Percentiles rank a stretch among this genome's conserved stretches.
phyloP scores from a whole-genome alignment of 2,888 invertebrate species.

The Hemicrepidius hirtus region DNA sequence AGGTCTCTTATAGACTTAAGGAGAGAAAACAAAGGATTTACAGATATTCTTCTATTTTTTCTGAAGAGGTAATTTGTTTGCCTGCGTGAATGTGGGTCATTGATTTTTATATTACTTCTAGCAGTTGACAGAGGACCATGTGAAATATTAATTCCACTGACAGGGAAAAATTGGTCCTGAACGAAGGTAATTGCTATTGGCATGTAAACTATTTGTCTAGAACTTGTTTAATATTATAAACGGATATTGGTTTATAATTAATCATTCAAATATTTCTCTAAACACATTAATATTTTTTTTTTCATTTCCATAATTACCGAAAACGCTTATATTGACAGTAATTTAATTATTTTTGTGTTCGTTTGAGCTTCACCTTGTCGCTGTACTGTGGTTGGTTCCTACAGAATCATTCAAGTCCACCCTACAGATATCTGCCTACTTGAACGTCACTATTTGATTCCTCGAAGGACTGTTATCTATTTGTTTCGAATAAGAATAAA shows the following conservation, averaged over 20 bases:
- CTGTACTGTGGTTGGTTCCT: too few species aligned
- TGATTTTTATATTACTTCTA: conserved; percentile 40
- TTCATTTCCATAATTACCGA: too few species aligned
- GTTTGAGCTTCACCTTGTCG: too few species aligned
- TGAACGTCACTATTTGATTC: too few species aligned
- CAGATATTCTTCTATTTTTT: conserved; percentile 35
- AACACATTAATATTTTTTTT: too few species aligned
- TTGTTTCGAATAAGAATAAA: too few species aligned
- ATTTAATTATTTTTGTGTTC: too few species aligned
- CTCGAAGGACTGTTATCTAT: too few species aligned
- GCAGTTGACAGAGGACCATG: conserved; percentile 34
- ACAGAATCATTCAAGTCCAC: too few species aligned
- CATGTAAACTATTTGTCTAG: conserved; percentile 34
- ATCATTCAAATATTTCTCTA: conserved; percentile 5
- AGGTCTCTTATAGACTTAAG: conserved; percentile 41
- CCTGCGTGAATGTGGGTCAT: conserved; percentile 34
- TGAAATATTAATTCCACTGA: conserved; percentile 41
- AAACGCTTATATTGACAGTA: too few species aligned
- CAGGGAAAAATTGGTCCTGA: conserved; percentile 39
- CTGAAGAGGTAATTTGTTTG: conserved; percentile 41
- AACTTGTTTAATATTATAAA: conserved; percentile 7
- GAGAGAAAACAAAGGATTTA: conserved; percentile 41
- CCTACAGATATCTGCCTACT: too few species aligned
- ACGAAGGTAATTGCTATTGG: conserved; percentile 31
- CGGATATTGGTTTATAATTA: conserved; percentile 20